Conservation (phyloP, 2,888 invertebrate species). For the Rhimphoctona megacephalus region DNA sequence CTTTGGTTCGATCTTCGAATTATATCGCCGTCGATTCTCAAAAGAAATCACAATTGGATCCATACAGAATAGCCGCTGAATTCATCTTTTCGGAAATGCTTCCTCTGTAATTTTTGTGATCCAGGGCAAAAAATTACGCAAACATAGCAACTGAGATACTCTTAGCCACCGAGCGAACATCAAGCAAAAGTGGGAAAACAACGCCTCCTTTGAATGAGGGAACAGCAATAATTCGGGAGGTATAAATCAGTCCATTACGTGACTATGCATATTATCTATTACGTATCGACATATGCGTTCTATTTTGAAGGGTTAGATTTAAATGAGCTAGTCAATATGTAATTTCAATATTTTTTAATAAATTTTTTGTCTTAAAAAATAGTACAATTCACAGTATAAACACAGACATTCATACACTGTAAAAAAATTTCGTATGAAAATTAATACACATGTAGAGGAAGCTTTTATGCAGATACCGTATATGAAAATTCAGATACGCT, state of each 20-base stretch:
- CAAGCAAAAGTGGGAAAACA: too few species aligned
- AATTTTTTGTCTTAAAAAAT: neutral
- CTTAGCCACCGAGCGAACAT: too few species aligned
- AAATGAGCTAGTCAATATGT: neutral
- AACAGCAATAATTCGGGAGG: too few species aligned
- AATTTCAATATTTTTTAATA: neutral
- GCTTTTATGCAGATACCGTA: too few species aligned
- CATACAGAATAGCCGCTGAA: neutral
- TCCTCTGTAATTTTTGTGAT: neutral
- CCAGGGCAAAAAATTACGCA: neutral
- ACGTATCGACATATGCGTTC: neutral
- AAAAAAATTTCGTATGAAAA: too few species aligned
- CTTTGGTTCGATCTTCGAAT: slow-evolving; percentile 33
- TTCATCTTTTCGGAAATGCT: neutral
- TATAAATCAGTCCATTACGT: too few species aligned
- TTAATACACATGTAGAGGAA: too few species aligned
- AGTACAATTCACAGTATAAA: neutral
- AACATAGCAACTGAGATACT: neutral
- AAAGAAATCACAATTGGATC: neutral
- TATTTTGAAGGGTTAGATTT: neutral
- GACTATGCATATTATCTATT: too few species aligned
- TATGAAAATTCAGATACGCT: too few species aligned
- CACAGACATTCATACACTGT: neutral
- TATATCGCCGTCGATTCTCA: slow-evolving; percentile 19
- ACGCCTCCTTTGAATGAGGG: too few species aligned